Conservation (phyloP, 1,140 invertebrate genomes). For the Zaprionus nigranus region DNA sequence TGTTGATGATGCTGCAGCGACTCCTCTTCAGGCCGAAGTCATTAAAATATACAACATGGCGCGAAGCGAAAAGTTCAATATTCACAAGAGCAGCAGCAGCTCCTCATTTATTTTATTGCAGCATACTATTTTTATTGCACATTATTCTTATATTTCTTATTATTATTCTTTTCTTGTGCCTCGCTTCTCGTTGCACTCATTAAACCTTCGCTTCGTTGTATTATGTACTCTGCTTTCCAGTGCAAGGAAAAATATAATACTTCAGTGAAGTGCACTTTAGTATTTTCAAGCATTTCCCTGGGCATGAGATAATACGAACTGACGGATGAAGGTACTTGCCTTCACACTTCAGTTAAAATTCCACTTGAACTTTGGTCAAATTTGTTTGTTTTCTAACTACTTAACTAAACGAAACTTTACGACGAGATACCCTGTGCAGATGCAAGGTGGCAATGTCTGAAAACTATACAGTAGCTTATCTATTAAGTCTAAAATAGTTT, state of each 20-base stretch:
- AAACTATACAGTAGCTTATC: background rate
- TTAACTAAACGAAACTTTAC: conserved; percentile 1
- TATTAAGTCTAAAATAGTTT: too few species aligned
- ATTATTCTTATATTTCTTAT: conserved; percentile 21
- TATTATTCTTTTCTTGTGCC: conserved; percentile 11
- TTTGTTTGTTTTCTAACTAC: conserved; percentile 4
- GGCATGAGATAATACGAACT: background rate
- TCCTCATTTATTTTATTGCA: background rate
- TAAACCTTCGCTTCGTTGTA: background rate
- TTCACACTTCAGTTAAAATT: conserved; percentile 9
- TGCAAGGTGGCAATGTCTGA: background rate
- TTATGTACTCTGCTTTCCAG: background rate
- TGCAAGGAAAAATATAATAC: background rate
- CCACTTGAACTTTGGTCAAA: conserved; percentile 5
- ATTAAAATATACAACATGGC: conserved; percentile 64
- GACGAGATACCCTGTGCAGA: background rate
- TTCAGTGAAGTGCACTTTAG: background rate
- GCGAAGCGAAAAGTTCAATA: conserved; percentile 51
- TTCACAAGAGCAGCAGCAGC: conserved; percentile 14
- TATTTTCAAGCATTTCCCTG: background rate
- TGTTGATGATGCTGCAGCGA: background rate
- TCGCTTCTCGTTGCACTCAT: conserved; percentile 1
- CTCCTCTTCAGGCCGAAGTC: conserved; percentile 30
- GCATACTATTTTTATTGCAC: conserved; percentile 16
- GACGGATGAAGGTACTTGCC: background rate